These are phyloP conservation scores for Dolichomitus sp. DNA, from an alignment of 2,888 invertebrate genomes.

Conservation along the genomic window DNA sequence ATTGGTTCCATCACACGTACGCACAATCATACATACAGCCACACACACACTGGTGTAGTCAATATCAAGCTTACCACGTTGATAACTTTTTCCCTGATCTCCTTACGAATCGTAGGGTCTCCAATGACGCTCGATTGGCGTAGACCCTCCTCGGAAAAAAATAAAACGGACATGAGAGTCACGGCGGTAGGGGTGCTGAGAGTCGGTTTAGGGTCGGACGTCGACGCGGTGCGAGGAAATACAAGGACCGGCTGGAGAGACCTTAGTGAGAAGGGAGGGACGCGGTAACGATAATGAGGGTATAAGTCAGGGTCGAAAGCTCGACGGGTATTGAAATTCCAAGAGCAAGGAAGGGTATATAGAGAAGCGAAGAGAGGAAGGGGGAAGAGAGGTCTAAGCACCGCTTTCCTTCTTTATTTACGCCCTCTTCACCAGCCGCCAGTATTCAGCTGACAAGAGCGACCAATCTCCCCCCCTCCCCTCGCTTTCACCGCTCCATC, in stretches of 20 bases:
- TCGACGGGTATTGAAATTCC: slow-evolving; percentile 76
- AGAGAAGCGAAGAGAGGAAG: slow-evolving; percentile 21
- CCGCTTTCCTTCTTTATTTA: slow-evolving; percentile 58
- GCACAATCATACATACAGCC: neutral
- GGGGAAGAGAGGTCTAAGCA: slow-evolving; percentile 36
- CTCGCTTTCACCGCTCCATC: slow-evolving; percentile 50
- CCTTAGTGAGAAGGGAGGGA: slow-evolving; percentile 39
- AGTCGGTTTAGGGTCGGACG: slow-evolving; percentile 33
- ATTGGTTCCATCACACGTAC: neutral
- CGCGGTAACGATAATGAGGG: slow-evolving; percentile 66
- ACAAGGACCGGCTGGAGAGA: slow-evolving; percentile 28
- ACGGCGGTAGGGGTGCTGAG: slow-evolving; percentile 1
- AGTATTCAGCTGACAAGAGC: slow-evolving; percentile 51
- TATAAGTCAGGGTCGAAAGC: slow-evolving; percentile 70
- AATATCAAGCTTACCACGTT: slow-evolving; percentile 30
- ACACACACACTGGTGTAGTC: neutral
- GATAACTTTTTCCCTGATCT: slow-evolving; percentile 54
- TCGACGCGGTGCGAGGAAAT: slow-evolving; percentile 52
- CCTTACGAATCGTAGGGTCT: slow-evolving; percentile 38
- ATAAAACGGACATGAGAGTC: slow-evolving; percentile 42
- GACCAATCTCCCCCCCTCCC: slow-evolving; percentile 18
- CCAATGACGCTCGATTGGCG: slow-evolving; percentile 48
- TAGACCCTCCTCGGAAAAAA: slow-evolving; percentile 34
- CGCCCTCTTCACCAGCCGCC: slow-evolving; percentile 54
- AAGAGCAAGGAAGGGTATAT: slow-evolving; percentile 42